Conservation (phyloP, 2,888 invertebrate species). For the Chorisops tibialis region DNA sequence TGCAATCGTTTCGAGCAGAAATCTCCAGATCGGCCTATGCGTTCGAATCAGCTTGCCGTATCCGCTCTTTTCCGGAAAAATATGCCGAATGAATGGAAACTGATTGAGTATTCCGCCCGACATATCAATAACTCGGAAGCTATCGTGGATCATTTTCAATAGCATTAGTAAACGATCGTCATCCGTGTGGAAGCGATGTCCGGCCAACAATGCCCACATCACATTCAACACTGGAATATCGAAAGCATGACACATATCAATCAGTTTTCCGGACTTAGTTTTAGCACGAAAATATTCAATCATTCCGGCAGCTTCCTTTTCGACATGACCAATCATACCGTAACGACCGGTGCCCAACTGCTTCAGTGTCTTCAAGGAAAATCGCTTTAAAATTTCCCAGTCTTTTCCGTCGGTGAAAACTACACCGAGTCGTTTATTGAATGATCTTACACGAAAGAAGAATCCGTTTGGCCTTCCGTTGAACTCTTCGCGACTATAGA, state of each 20-base stretch:
- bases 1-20: conserved; percentile 57
- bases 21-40: conserved; percentile 56
- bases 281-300: conserved; percentile 52
- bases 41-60: conserved; percentile 57
- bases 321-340: conserved; percentile 60
- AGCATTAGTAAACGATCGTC: conserved; percentile 58
- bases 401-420: conserved; percentile 65
- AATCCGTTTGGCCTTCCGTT: conserved; percentile 70
- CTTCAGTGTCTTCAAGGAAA: conserved; percentile 63
- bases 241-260: conserved; percentile 56
- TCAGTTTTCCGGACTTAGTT: conserved; percentile 41
- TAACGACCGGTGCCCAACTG: conserved; percentile 60
- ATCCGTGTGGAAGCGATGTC: conserved; percentile 58
- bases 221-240: conserved; percentile 65
- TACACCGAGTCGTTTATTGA: conserved; percentile 65
- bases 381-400: conserved; percentile 66
- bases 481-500: conserved; percentile 61
- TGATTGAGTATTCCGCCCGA: conserved; percentile 68
- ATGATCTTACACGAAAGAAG: conserved; percentile 63
- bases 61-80: conserved; percentile 63
- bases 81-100: conserved; percentile 63
- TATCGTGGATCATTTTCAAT: conserved; percentile 59
- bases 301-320: conserved; percentile 57
- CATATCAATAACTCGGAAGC: conserved; percentile 62
- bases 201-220: conserved; percentile 68